Conservation (phyloP, 2,113 vertebrate species). For the Ammodytes dubius region DNA sequence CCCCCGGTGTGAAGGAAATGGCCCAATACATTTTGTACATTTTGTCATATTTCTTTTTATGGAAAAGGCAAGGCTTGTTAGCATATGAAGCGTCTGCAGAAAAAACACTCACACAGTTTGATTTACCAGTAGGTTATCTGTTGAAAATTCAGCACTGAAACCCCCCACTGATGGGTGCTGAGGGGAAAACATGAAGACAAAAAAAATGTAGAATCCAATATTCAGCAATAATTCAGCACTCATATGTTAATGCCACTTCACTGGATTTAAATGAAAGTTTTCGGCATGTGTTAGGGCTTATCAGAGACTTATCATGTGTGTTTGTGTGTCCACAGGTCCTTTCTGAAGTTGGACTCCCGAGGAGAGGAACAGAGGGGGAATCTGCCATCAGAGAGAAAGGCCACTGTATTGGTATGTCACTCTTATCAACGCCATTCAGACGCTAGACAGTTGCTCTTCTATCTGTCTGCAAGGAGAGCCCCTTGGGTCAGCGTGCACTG, state of each 20-base stretch:
- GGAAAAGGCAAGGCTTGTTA: neutral
- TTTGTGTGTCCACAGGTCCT: slow-evolving; percentile 15
- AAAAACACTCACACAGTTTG: neutral
- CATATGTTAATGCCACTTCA: neutral
- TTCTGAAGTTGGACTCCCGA: slow-evolving; percentile 49
- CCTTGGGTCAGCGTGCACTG: slow-evolving; percentile 30
- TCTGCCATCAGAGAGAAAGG: slow-evolving; percentile 62
- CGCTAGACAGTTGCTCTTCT: slow-evolving; percentile 58
- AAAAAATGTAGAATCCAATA: slow-evolving; percentile 23
- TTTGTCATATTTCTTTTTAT: slow-evolving; percentile 1
- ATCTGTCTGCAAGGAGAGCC: slow-evolving; percentile 57
- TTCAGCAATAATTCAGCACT: slow-evolving; percentile 1
- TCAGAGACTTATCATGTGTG: slow-evolving; percentile 44
- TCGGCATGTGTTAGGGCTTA: slow-evolving; percentile 20
- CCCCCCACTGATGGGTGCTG: neutral
- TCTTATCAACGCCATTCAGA: slow-evolving; percentile 75
- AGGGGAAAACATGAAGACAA: neutral
- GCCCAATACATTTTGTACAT: no score
- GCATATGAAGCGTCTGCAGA: neutral
- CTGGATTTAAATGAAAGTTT: slow-evolving; percentile 11
- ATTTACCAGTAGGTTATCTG: neutral
- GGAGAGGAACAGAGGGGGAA: slow-evolving; percentile 54
- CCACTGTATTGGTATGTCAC: slow-evolving; percentile 76
- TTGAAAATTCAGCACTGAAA: neutral
- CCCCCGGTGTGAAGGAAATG: neutral